Base-by-base conservation (phyloP, 2,888 invertebrate species). In the Bombylius major region DNA sequence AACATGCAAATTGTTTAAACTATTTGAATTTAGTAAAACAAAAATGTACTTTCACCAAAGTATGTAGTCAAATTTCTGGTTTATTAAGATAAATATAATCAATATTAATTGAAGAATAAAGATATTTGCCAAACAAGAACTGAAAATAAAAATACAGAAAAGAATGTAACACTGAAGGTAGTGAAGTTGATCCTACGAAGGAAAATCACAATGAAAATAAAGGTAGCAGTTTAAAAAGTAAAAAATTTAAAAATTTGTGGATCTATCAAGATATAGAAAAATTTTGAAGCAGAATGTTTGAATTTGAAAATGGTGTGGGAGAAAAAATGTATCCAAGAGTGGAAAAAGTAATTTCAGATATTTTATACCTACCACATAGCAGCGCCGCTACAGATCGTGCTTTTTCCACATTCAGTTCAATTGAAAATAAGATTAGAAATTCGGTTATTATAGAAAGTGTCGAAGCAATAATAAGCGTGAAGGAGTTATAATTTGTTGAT, bases 321-420 rank as follows among this genome's bases (percentile, higher is more conserved):
- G 33, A 49, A 44, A n/a, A 6, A 14, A 53, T 50, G 50, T 56
- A 42, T n/a, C 56, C 53, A 14, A 50, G 34, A 53, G 9, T 53
- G 45, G 32, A 45, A n/a, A 45, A 51, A 11, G 9, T 51, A 31
- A 11, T 51, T 13, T 8, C 9, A 14, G 31, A 14, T 14, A 39
- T 51, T 31, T 14, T 51, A 34, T 8, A n/a, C 11, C 34, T 49
- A 31, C 49, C 49, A 33, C 49, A 49, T n/a, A 54, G 54, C 31
- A 54, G 54, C 44, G 54, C 54, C 13, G 14, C 44, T 23, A 50
- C 47, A 42, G 46, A 55, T 33, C 31, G 50, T 39, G 36, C 32
- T 31, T 54, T 54, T 54, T 49, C 49, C 5, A 8, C 39, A 11
- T 42, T 42, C 2, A 42, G 5, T 42, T 42, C 5, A 36, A 44